Conservation (phyloP, 2,797 vertebrate genomes). For the Falco biarmicus region DNA sequence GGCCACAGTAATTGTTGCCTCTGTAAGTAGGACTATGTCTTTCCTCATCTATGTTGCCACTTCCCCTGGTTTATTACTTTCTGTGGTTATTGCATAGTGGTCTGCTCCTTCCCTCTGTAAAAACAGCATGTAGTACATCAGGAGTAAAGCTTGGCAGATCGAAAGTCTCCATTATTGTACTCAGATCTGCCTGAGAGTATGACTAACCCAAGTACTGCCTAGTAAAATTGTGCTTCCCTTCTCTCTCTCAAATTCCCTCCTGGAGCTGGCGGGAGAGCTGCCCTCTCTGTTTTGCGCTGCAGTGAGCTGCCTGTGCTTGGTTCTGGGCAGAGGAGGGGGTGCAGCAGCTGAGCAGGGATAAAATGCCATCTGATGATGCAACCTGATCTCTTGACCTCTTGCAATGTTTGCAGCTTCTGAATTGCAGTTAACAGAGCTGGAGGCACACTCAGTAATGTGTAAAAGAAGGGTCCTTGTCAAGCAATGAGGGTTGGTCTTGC, state of each 20-base stretch:
- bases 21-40: too few relatives aligned
- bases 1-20: not conserved
- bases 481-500: not conserved
- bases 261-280: not conserved
- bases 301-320: accelerated
- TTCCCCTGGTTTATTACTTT: not conserved
- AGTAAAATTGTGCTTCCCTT: not conserved
- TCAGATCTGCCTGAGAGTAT: not conserved
- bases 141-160: not conserved
- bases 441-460: accelerated
- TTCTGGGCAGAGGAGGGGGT: not conserved
- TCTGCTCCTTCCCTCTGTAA: not conserved
- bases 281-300: accelerated
- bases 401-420: not conserved
- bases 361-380: accelerated
- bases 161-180: not conserved
- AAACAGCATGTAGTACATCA: accelerated
- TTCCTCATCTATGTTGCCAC: not conserved
- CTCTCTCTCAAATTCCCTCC: accelerated
- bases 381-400: too few relatives aligned
- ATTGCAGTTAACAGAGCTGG: not conserved
- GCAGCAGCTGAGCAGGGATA: not conserved
- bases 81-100: not conserved
- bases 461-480: not conserved
- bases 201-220: too few relatives aligned